A percentile compares a stretch with the other conserved stretches of the same genome.
These are phyloP conservation scores for Tolypeutes matacus DNA, from an alignment of 2,797 vertebrate genomes.

Conservation along the genomic window DNA sequence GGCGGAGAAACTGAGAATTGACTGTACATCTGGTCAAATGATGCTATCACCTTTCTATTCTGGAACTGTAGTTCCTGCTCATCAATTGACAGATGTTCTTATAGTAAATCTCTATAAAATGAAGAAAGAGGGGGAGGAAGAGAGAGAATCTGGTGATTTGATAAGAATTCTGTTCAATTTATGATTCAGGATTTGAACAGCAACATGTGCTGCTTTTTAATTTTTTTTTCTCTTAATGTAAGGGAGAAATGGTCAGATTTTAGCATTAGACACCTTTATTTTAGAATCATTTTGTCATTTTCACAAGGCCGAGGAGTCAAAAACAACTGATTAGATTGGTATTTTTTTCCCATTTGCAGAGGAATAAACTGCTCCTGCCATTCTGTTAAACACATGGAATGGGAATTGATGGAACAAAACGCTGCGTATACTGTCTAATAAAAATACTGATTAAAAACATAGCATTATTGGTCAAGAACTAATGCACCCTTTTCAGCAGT, in stretches of 20 bases:
- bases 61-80: background rate
- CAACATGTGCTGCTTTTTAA: background rate
- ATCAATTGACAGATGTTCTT: background rate
- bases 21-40: background rate
- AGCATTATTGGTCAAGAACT: background rate
- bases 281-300: conserved; percentile 26
- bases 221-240: background rate
- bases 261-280: background rate
- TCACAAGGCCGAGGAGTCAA: conserved; percentile 10
- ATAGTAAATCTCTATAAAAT: background rate
- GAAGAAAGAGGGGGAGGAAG: background rate
- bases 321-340: background rate
- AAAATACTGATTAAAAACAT: background rate
- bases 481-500: conserved; percentile 23
- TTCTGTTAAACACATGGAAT: background rate
- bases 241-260: background rate
- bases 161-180: background rate
- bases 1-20: conserved; percentile 16
- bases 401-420: background rate
- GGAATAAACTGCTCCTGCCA: background rate
- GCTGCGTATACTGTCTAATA: background rate
- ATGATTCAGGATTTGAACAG: conserved; percentile 19
- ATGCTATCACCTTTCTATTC: background rate
- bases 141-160: background rate
- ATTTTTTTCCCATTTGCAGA: background rate